Conservation (phyloP, 1,140 invertebrate genomes). For the Pseudomyrmex pallidus region DNA sequence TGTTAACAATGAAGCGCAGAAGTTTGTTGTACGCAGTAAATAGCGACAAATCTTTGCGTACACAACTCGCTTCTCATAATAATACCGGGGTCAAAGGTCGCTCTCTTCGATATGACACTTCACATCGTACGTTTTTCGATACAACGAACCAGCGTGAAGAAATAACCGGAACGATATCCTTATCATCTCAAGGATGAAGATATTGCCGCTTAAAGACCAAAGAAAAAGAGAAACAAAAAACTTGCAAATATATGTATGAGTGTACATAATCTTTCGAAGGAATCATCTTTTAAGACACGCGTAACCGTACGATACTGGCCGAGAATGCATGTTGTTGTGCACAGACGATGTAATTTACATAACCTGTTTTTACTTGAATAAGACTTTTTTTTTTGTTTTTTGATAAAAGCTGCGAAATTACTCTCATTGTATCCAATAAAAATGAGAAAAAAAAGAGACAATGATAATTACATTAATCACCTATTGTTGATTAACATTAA, state of each 20-base stretch:
- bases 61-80: neutral
- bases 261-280: neutral
- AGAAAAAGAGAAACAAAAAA: neutral
- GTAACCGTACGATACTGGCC: too few species aligned
- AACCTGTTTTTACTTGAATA: constrained; percentile 20
- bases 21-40: neutral
- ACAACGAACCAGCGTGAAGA: neutral
- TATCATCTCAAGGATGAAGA: neutral
- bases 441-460: too few species aligned
- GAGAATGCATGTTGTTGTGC: neutral
- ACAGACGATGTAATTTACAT: constrained; percentile 43
- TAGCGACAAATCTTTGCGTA: neutral
- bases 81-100: constrained; percentile 43
- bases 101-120: constrained; percentile 2
- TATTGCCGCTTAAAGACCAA: neutral
- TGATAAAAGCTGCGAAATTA: neutral
- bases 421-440: neutral
- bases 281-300: neutral
- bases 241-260: neutral
- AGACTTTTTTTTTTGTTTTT: neutral
- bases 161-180: neutral
- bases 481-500: too few species aligned
- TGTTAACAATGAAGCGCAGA: constrained; percentile 33
- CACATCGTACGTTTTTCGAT: neutral
- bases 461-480: too few species aligned